A percentile compares a stretch with the other conserved stretches of the same genome.
Conservation (phyloP, 2,797 vertebrate species). For the Pantherophis vulpinus region DNA sequence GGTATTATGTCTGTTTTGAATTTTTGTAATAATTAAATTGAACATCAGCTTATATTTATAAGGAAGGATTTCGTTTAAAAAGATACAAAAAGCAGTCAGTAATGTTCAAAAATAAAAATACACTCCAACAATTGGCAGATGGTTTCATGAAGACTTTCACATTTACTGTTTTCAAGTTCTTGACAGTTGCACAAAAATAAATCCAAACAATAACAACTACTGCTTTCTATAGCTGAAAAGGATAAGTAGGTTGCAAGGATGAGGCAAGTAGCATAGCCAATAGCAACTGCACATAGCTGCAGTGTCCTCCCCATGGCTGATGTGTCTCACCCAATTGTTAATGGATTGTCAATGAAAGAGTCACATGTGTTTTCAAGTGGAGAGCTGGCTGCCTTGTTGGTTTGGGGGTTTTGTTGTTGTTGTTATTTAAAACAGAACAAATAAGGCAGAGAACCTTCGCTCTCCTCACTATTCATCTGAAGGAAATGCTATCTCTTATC, state of each 20-base stretch:
- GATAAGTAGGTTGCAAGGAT: conserved; percentile 50
- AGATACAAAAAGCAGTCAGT: background rate
- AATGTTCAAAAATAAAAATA: conserved; percentile 22
- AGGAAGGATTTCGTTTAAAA: background rate
- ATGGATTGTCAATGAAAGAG: background rate
- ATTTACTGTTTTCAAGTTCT: conserved; percentile 57
- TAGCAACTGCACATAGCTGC: conserved; percentile 58
- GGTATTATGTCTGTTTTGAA: background rate
- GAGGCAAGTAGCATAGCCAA: conserved; percentile 61
- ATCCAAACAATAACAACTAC: conserved; percentile 53
- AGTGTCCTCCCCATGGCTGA: background rate
- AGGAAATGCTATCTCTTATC: background rate
- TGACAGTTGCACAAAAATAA: conserved; percentile 47
- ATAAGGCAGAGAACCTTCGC: background rate
- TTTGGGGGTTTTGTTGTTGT: background rate
- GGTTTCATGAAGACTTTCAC: conserved; percentile 31
- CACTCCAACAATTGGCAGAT: background rate
- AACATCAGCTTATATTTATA: background rate
- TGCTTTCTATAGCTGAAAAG: conserved; percentile 55
- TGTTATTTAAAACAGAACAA: background rate
- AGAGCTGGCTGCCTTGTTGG: background rate
- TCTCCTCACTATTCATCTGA: background rate
- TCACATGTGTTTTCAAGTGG: background rate
- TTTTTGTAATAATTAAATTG: background rate
- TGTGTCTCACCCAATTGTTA: background rate